Evolutionary conservation across 2,797 vertebrate genomes (phyloP), one percentile per base, ranked within the genome.

Genomic region (Pipistrellus pipistrellus): DNA sequence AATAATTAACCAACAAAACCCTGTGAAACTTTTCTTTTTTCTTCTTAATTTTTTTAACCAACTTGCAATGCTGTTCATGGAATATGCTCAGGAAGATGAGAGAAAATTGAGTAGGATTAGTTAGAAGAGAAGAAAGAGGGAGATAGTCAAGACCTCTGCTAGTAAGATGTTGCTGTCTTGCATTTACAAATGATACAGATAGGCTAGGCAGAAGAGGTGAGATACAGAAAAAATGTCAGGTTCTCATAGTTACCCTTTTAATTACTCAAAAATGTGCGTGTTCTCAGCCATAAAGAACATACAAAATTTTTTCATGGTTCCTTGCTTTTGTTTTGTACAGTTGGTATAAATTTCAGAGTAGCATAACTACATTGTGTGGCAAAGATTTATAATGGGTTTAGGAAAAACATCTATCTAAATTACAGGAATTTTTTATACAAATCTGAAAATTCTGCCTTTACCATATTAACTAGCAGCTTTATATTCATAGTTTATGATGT

Each of bases 1-100:
- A 97, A 98, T 98, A 98, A 96, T 96, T 97, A 97, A 98, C 97
- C 96, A 73, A 97, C 96, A 98, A 98, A 97, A 97, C 96, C 97
- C 98, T 98, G 98, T 98, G 98, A 96, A 95, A 94, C 68, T 81
- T 80, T 69, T 64, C 83, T 73, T 32, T 66, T 66, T 66, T 53
- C 32, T 64, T 59, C 23, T 82, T 17, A 78, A 9, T 69, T 32
- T 72, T 66, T 68, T 53, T 73, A 98, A 97, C 98, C 98, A 97
- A 98, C 98, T 98, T 98, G 98, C 98, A 98, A 97, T 98, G 98
- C 98, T 98, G 98, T 98, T 98, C 98, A 98, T 98, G 85, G 96
- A 97, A 90, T 93, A 95, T 8, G 77, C 97, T 98, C 95, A 97
- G 97, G 97, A 97, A 93, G 91, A 89, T 96, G 94, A 95, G 87